Evolutionary conservation across 2,888 invertebrate species (phyloP).

Genomic region (Drosophila mimetica): DNA sequence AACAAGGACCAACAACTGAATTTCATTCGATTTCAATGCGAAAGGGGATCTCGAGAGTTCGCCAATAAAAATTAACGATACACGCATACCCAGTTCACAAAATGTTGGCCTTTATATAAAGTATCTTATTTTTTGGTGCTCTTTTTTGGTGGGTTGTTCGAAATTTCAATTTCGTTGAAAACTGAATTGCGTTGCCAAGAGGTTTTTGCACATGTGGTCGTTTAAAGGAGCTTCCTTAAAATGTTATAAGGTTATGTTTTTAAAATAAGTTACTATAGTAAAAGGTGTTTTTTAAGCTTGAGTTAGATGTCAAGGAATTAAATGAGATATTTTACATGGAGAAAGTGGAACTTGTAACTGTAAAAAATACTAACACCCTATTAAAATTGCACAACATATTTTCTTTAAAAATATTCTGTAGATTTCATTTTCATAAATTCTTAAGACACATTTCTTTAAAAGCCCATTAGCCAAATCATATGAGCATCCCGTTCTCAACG

Average conservation of each 20-base stretch:
- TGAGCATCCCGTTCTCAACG: conserved; percentile 8
- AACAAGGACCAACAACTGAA: conserved; percentile 73
- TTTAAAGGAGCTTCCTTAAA: no score
- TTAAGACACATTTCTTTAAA: background rate
- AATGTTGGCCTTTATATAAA: conserved; percentile 47
- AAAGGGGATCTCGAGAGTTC: conserved; percentile 78
- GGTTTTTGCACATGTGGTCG: background rate
- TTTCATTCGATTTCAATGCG: conserved; percentile 79
- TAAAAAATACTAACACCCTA: no score
- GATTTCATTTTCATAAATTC: background rate
- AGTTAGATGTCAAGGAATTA: no score
- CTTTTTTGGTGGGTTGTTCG: conserved; percentile 17
- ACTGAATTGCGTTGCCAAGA: conserved; percentile 39
- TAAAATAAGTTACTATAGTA: no score
- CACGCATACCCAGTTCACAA: conserved; percentile 71
- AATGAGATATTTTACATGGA: no score
- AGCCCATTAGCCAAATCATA: background rate
- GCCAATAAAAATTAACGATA: conserved; percentile 83
- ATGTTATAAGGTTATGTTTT: no score
- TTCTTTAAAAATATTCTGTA: background rate
- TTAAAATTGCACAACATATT: background rate
- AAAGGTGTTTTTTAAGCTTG: no score
- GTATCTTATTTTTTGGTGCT: conserved; percentile 19
- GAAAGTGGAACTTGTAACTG: no score
- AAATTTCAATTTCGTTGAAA: conserved; percentile 65